Evolutionary conservation across 2,113 vertebrate genomes (phyloP).

Genomic region (Nannobrachium achirus): DNA sequence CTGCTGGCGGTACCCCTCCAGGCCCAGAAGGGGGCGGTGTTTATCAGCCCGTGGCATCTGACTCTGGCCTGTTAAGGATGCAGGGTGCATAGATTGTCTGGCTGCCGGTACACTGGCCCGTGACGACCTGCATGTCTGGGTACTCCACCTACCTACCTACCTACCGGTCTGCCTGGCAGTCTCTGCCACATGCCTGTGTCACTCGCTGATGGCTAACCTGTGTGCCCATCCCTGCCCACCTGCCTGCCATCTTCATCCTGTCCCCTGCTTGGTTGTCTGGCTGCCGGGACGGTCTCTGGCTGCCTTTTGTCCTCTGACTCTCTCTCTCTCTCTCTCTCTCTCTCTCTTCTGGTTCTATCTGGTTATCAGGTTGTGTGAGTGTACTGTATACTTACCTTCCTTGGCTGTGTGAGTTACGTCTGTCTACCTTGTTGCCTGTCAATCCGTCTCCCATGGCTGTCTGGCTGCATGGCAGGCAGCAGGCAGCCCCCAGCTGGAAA

Average conservation of each 20-base stretch:
- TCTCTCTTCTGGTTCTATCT: constrained; percentile 22
- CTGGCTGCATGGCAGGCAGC: constrained; percentile 42
- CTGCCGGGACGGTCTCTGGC: no score
- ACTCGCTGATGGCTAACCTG: no score
- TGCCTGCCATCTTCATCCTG: background rate
- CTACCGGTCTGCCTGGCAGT: constrained; percentile 50
- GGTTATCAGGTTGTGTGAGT: constrained; percentile 12
- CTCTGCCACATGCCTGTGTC: background rate
- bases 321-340: constrained; percentile 13
- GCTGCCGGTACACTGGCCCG: constrained; percentile 50
- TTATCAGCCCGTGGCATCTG: constrained; percentile 39
- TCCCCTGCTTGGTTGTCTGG: background rate
- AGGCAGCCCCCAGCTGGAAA: constrained; percentile 48
- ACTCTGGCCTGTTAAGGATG: constrained; percentile 72
- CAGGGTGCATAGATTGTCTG: constrained; percentile 63
- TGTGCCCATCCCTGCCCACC: background rate
- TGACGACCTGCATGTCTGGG: constrained; percentile 62
- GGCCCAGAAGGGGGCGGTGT: constrained; percentile 74
- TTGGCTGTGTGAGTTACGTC: constrained; percentile 15
- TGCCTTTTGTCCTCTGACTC: background rate
- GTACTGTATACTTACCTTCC: background rate
- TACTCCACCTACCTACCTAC: constrained; percentile 46
- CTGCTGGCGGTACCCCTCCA: constrained; percentile 57
- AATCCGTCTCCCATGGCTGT: constrained; percentile 37
- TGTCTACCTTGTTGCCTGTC: background rate